phyloP scores from a whole-genome alignment of 2,797 vertebrate species.

The Urocyon cinereoargenteus region DNA sequence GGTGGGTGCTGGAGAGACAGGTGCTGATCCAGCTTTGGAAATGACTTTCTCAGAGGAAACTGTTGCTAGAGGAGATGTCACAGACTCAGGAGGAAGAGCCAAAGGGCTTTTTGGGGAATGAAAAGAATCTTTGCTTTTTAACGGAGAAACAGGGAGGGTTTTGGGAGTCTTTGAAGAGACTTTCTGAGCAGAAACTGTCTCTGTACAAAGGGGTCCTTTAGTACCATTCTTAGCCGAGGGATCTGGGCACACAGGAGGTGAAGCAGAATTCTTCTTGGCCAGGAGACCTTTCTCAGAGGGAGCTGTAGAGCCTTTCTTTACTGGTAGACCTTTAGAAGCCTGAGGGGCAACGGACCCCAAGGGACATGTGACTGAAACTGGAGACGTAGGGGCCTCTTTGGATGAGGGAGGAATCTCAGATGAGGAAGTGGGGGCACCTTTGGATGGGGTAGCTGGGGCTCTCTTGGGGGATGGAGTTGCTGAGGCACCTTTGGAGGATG shows the following conservation, averaged over 20 bases:
- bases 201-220: constrained; percentile 30
- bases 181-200: constrained; percentile 33
- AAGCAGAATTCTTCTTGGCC: constrained; percentile 57
- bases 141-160: background rate
- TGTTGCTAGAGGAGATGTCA: constrained; percentile 54
- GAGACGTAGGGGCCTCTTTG: background rate
- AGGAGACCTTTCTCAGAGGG: constrained; percentile 56
- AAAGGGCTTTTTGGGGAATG: constrained; percentile 40
- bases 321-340: constrained; percentile 41
- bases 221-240: constrained; percentile 46
- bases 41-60: constrained; percentile 66
- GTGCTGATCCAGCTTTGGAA: constrained; percentile 24
- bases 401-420: background rate
- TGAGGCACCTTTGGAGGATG: background rate
- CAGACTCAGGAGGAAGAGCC: constrained; percentile 37
- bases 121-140: constrained; percentile 46
- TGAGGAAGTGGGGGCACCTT: background rate
- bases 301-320: constrained; percentile 49
- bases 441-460: background rate
- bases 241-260: constrained; percentile 28
- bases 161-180: constrained; percentile 65
- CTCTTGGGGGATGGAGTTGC: background rate
- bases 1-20: constrained; percentile 25
- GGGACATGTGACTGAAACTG: constrained; percentile 3
- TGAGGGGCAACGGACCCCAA: constrained; percentile 10